Base-by-base conservation (phyloP, 23 tunicate species). In the Trididemnum miniatum region DNA sequence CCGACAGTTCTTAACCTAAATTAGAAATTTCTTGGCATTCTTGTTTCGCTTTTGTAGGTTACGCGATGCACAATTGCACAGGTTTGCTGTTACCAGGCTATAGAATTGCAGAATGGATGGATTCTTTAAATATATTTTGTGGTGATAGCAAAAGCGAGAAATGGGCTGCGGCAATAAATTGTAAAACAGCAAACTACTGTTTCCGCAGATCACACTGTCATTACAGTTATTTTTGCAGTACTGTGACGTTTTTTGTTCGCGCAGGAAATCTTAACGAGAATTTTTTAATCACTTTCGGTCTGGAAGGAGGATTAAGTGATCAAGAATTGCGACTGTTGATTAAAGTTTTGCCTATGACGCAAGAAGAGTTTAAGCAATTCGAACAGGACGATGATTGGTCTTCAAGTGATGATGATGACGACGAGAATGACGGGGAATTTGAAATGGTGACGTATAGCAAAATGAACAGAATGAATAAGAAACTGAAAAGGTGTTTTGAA, bases 341-440 rank as follows among this genome's bases (percentile, higher is more conserved):
- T 20, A 83, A 76, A 83, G 79, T 88, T 22, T 36, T 88, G 31
- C 33, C 65, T 25, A 76, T 82, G 83, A 23, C 85, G 1, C 2
- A 28, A 52, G 76, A 57, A 0, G 91, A 87, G 40, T 87, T 87
- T 36, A 38, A 35, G 22, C 50, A 59, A 22, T 74, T 29, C 40
- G 31, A 38, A 5, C 22, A 73, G 5, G 67, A 80, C 34, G 29
- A 50, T 35, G 90, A 79, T 23, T 33, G 76, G 69, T 15, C 5
- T 5, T n/a, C 76, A 2, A 71, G 49, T 31, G 67, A 71, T 57
- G 27, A 69, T 37, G 69, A 71, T 0, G 69, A 82, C 9, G 25
- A 44, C 23, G 31, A 51, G n/a, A 49, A 30, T 2, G 35, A 30
- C 7, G 67, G 35, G 12, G 71, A 59, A 62, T 59, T 79, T 79